These are phyloP conservation scores for Tuta absoluta DNA, from an alignment of 2,888 invertebrate genomes.

Conservation along the genomic window DNA sequence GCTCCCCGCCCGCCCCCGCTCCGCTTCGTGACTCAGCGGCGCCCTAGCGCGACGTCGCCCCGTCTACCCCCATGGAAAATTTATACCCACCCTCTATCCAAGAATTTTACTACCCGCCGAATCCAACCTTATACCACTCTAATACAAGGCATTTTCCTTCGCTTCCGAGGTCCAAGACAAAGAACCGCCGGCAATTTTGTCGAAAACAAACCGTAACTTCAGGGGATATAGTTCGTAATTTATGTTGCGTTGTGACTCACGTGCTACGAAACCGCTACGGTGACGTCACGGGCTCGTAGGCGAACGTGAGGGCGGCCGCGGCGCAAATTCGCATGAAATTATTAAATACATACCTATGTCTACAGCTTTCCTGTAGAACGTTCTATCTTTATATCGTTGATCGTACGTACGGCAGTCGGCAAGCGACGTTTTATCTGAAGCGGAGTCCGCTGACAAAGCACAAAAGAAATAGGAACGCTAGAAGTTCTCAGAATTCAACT, in stretches of 20 bases:
- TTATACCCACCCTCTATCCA: slow-evolving; percentile 78
- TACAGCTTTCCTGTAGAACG: neutral
- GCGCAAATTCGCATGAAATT: slow-evolving; percentile 26
- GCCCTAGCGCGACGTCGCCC: slow-evolving; percentile 79
- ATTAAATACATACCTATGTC: neutral
- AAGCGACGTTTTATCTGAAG: neutral
- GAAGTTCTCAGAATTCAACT: slow-evolving; percentile 22
- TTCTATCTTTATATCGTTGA: neutral
- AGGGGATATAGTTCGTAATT: slow-evolving; percentile 77
- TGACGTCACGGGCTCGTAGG: slow-evolving; percentile 65
- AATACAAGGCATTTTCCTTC: slow-evolving; percentile 56
- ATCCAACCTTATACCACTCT: slow-evolving; percentile 52
- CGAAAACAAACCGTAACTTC: slow-evolving; percentile 78
- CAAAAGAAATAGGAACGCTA: slow-evolving; percentile 21
- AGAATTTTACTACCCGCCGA: slow-evolving; percentile 67
- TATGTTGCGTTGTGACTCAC: slow-evolving; percentile 71
- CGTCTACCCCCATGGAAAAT: slow-evolving; percentile 81
- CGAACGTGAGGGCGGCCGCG: slow-evolving; percentile 41
- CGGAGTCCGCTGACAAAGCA: slow-evolving; percentile 4
- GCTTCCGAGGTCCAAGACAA: slow-evolving; percentile 61
- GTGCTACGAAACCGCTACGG: slow-evolving; percentile 69
- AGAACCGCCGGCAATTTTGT: slow-evolving; percentile 73
- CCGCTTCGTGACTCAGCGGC: slow-evolving; percentile 77
- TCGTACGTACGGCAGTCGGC: neutral
- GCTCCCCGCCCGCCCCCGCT: slow-evolving; percentile 46